Base-by-base conservation (phyloP, 2,113 vertebrate species). In the Lepus americanus region DNA sequence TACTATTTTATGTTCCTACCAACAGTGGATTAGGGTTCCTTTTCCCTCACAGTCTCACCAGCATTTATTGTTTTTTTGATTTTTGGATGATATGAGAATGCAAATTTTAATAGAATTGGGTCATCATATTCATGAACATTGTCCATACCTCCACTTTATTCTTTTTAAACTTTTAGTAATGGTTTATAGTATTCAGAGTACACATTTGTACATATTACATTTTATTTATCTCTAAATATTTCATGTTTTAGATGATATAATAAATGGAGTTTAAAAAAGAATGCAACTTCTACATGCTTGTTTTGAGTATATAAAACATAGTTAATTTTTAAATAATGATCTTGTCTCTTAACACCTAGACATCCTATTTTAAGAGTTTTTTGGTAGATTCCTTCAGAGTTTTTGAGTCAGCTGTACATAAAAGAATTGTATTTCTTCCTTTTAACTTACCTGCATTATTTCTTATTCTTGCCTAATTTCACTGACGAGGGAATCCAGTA, bases 151-250 rank as follows among this genome's bases (percentile, higher is more conserved):
- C 27, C 16, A 55, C 20, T 44, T 49, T 36, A 29, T 69, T 66
- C 16, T 90, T 76, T 83, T 27, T 63, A 74, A 12, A 70, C 51
- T 84, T 31, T 88, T 66, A 49, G 12, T 59, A 90, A 20, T 33
- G 9, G 87, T 69, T 78, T 78, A 4, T 59, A 51, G 49, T 63
- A 84, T 80, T 85, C 13, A 69, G 33, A 66, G 17, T 77, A 90
- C 0, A 72, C 19, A 1, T 70, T 64, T 93, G 10, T 12, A 93
- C 3, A 22, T 19, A 79, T 89, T 63, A 77, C 29, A 14, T 72
- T 90, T 36, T 39, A 92, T 64, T 89, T 92, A 83, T 89, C 86
- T 29, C 33, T 78, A 92, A 88, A 55, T 67, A 22, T 69, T 85
- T 93, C 61, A 69, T 87, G 2, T 51, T 77, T 87, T 49, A 10